phyloP scores from a whole-genome alignment of 2,888 invertebrate species.

The Shargacucullia verbasci region DNA sequence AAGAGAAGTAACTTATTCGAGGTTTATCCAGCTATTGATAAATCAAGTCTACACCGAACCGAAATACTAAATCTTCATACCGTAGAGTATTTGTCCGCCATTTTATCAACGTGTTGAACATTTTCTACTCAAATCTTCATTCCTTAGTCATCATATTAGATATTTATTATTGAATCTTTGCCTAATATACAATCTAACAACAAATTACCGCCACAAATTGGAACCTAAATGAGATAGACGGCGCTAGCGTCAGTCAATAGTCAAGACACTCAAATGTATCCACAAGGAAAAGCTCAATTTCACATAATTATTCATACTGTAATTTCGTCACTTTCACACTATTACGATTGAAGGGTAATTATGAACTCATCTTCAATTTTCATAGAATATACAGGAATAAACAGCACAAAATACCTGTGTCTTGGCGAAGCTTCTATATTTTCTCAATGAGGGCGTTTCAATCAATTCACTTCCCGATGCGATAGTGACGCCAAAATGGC shows the following conservation, averaged over 20 bases:
- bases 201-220: slow-evolving; percentile 75
- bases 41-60: neutral
- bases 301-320: slow-evolving; percentile 41
- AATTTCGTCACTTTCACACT: slow-evolving; percentile 21
- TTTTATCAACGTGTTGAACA: slow-evolving; percentile 52
- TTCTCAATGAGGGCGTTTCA: slow-evolving; percentile 84
- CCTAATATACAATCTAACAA: slow-evolving; percentile 53
- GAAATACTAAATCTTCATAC: neutral
- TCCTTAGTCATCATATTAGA: neutral
- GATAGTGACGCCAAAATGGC: slow-evolving; percentile 84
- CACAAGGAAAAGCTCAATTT: slow-evolving; percentile 42
- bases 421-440: slow-evolving; percentile 70
- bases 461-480: slow-evolving; percentile 73
- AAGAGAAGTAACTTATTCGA: too few species aligned
- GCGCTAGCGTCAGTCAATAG: slow-evolving; percentile 80
- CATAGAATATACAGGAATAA: slow-evolving; percentile 8
- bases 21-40: too few species aligned
- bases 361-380: neutral
- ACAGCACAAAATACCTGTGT: slow-evolving; percentile 54
- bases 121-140: slow-evolving; percentile 18
- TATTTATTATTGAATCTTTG: slow-evolving; percentile 10
- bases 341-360: slow-evolving; percentile 8
- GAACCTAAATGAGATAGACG: slow-evolving; percentile 72
- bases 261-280: slow-evolving; percentile 29
- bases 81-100: slow-evolving; percentile 52